Conservation (phyloP, 1,140 invertebrate species). For the Nylanderia fulva region DNA sequence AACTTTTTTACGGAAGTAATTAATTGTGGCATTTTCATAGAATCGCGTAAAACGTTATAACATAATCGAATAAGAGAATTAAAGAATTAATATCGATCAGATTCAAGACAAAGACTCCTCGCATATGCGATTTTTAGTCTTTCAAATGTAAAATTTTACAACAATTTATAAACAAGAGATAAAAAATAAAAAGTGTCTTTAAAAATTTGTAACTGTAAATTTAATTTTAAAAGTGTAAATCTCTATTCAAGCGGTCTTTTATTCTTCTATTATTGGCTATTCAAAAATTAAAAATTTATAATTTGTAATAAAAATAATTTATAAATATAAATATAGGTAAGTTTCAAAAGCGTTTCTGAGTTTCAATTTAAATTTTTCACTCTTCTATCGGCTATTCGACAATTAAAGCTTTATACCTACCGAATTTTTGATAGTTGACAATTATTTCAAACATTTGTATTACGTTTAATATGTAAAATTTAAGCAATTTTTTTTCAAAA, state of each 20-base stretch:
- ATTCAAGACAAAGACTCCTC: not conserved
- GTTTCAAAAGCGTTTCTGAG: too few relatives aligned
- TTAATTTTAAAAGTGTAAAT: not conserved
- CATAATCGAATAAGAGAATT: not conserved
- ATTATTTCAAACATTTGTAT: not conserved
- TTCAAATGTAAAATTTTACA: not conserved
- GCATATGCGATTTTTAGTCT: not conserved
- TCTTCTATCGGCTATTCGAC: not conserved
- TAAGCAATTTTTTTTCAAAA: slow-evolving; percentile 7
- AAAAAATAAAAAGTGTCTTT: not conserved
- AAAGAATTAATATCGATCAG: not conserved
- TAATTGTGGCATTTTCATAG: slow-evolving; percentile 18
- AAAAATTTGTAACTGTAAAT: slow-evolving; percentile 6
- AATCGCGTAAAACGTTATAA: not conserved
- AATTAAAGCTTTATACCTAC: not conserved
- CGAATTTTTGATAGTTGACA: not conserved
- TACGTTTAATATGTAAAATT: not conserved
- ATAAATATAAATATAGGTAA: too few relatives aligned
- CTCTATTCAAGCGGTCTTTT: not conserved
- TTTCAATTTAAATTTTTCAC: too few relatives aligned
- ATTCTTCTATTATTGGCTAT: not conserved
- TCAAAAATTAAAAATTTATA: too few relatives aligned
- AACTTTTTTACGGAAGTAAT: slow-evolving; percentile 9
- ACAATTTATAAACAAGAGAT: too few relatives aligned
- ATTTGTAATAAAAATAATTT: too few relatives aligned